phyloP scores from a whole-genome alignment of 2,888 invertebrate species.

The Dynastes grantii region DNA sequence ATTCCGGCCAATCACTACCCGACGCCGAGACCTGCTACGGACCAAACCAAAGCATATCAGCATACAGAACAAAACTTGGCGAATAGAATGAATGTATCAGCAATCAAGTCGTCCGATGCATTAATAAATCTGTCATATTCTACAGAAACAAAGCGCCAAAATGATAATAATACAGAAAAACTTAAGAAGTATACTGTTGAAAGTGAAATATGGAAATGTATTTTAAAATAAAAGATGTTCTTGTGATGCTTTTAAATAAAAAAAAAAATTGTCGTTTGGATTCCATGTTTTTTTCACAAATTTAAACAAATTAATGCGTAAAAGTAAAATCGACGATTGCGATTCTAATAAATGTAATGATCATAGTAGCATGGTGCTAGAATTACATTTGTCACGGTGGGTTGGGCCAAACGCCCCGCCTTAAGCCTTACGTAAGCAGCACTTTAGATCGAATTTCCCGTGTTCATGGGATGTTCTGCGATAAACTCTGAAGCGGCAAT shows the following conservation, averaged over 20 bases:
- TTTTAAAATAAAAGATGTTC: too few species aligned
- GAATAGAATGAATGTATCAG: background rate
- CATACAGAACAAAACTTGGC: conserved; percentile 1
- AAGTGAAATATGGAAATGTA: too few species aligned
- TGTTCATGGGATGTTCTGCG: conserved; percentile 22
- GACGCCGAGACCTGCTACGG: conserved; percentile 8
- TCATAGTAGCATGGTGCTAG: conserved; percentile 24
- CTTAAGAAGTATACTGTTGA: too few species aligned
- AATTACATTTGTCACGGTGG: conserved; percentile 39
- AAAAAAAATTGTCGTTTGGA: too few species aligned
- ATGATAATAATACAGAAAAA: background rate
- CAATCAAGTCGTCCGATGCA: background rate
- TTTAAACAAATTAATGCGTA: conserved; percentile 16
- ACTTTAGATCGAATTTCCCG: conserved; percentile 16
- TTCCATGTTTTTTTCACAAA: background rate
- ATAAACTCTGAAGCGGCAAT: conserved; percentile 38
- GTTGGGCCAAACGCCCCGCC: conserved; percentile 38
- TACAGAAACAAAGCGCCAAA: background rate
- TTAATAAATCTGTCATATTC: background rate
- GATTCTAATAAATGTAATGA: conserved; percentile 44
- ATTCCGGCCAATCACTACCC: conserved; percentile 48
- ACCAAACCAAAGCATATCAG: conserved; percentile 23
- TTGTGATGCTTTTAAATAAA: too few species aligned
- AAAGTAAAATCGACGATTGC: conserved; percentile 36
- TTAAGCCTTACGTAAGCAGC: background rate